Evolutionary conservation across 1,140 invertebrate species (phyloP).

Genomic region (Drosophila persimilis): DNA sequence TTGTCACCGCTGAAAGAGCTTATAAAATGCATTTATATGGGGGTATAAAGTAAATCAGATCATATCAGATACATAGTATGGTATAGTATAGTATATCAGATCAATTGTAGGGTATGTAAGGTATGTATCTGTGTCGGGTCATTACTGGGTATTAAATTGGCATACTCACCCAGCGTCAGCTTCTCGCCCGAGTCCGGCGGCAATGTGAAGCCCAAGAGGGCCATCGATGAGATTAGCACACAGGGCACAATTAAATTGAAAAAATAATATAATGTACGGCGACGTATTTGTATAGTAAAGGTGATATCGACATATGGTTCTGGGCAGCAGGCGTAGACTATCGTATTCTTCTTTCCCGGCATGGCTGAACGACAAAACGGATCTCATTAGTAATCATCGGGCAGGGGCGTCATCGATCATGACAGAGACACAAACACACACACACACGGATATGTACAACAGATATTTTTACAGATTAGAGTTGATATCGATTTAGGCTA

Average conservation of each 20-base stretch:
- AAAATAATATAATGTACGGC: conserved; percentile 99
- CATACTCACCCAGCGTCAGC: conserved; percentile 94
- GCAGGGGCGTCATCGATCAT: conserved; percentile 16
- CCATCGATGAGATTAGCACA: conserved; percentile 99
- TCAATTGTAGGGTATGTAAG: conserved; percentile 13
- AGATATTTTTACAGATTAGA: conserved; percentile 41
- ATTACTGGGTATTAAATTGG: conserved; percentile 9
- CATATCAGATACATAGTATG: neutral
- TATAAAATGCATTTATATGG: conserved; percentile 33
- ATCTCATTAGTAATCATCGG: conserved; percentile 56
- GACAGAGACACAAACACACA: conserved; percentile 56
- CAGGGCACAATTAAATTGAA: conserved; percentile 99
- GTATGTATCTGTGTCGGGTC: conserved; percentile 29
- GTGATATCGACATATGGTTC: conserved; percentile 98
- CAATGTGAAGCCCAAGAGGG: conserved; percentile 97
- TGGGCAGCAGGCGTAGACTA: conserved; percentile 92
- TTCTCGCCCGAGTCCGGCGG: conserved; percentile 99
- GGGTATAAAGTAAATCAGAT: too few species aligned
- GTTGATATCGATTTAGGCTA: neutral
- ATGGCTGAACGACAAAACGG: conserved; percentile 86
- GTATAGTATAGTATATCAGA: conserved; percentile 15
- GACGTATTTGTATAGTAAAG: conserved; percentile 97
- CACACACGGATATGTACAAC: conserved; percentile 35
- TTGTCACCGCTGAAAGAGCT: conserved; percentile 48
- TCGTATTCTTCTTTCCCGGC: conserved; percentile 93